Percentiles rank a stretch among this genome's conserved stretches.
phyloP scores from a whole-genome alignment of 1,140 invertebrate genomes.

The Calycopis cecrops region DNA sequence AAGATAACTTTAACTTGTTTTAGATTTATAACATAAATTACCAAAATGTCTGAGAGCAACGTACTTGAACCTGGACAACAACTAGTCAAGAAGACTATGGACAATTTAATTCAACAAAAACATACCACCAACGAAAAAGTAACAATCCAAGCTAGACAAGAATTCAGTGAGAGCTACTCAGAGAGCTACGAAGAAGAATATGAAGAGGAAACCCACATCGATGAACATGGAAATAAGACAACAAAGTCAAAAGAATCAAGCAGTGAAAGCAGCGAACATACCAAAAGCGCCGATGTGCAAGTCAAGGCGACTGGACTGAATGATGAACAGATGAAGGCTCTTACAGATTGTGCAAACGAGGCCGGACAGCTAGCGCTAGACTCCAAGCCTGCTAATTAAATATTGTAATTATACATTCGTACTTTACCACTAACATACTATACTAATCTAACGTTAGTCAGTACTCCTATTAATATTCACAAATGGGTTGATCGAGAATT shows the following conservation, averaged over 20 bases:
- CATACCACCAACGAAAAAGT: constrained; percentile 56
- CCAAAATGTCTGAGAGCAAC: constrained; percentile 59
- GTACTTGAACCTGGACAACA: constrained; percentile 60
- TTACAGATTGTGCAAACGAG: constrained; percentile 71
- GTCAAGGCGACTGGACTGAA: constrained; percentile 70
- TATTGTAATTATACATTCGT: constrained; percentile 42
- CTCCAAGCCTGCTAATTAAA: constrained; percentile 62
- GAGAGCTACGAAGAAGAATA: constrained; percentile 72
- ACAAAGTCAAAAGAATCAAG: constrained; percentile 66
- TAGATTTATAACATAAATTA: constrained; percentile 18
- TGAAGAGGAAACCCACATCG: constrained; percentile 68
- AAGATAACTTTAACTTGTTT: constrained; percentile 14
- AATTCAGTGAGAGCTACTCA: constrained; percentile 64
- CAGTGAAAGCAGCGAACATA: constrained; percentile 67
- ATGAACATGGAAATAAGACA: constrained; percentile 63
- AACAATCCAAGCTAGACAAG: constrained; percentile 66
- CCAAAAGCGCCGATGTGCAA: constrained; percentile 67
- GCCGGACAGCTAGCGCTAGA: constrained; percentile 66
- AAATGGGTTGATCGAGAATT: constrained; percentile 8
- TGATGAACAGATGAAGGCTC: constrained; percentile 63
- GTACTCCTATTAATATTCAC: constrained; percentile 6
- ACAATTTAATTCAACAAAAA: constrained; percentile 60
- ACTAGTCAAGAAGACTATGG: constrained; percentile 69
- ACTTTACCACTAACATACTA: constrained; percentile 10
- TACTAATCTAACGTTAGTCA: too few relatives aligned